phyloP scores from a whole-genome alignment of 1,140 invertebrate genomes.

The Sinonovacula constricta region DNA sequence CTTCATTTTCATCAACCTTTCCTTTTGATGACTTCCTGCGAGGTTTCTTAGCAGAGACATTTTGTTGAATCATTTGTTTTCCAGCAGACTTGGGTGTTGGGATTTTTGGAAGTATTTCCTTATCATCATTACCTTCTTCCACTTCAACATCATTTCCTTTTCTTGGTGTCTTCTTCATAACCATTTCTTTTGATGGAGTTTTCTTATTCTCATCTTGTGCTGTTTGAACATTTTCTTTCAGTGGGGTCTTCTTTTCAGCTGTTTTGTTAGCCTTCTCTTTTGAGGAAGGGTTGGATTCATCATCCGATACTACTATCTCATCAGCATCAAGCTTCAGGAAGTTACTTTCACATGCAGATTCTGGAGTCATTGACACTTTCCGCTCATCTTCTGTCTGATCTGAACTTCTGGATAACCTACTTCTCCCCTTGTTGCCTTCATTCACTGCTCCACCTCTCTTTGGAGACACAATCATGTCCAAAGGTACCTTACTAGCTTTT shows the following conservation, averaged over 20 bases:
- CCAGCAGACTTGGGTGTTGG: background rate
- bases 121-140: background rate
- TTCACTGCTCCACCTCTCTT: background rate
- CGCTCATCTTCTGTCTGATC: background rate
- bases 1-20: background rate
- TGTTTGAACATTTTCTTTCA: background rate
- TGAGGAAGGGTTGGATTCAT: background rate
- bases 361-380: background rate
- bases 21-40: background rate
- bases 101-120: background rate
- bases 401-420: slow-evolving; percentile 13
- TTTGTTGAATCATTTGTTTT: background rate
- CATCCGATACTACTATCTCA: background rate
- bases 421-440: background rate
- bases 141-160: background rate
- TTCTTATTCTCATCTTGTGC: background rate
- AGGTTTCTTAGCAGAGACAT: slow-evolving; percentile 4
- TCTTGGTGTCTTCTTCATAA: background rate
- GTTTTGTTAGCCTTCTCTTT: background rate
- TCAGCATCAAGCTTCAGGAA: background rate
- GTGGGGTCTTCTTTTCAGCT: slow-evolving; percentile 6
- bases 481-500: background rate
- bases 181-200: background rate
- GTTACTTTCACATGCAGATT: background rate
- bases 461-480: background rate